These are phyloP conservation scores for Nesospiza acunhae DNA, from an alignment of 2,113 vertebrate species.

Conservation along the genomic window DNA sequence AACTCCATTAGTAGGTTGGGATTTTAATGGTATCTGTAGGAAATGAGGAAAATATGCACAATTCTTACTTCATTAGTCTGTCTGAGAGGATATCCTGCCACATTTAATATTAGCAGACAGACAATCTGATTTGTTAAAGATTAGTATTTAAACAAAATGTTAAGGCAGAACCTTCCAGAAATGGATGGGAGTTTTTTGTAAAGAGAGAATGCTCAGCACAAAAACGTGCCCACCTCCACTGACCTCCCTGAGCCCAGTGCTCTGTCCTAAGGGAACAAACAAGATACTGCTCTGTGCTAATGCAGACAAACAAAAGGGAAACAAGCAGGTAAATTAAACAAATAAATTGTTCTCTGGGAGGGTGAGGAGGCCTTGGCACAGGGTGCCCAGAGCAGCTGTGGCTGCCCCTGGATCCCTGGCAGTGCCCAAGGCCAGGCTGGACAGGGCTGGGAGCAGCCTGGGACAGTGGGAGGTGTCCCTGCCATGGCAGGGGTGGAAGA, in stretches of 20 bases:
- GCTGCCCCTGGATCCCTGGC: not conserved
- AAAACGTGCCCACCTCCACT: not conserved
- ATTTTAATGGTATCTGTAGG: constrained; percentile 71
- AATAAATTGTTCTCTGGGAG: not conserved
- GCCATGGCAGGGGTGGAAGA: not conserved
- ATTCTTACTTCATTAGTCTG: constrained; percentile 73
- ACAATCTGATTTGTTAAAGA: constrained; percentile 51
- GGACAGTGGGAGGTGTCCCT: accelerated
- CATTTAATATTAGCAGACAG: constrained; percentile 42
- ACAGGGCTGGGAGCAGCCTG: not conserved
- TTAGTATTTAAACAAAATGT: constrained; percentile 21
- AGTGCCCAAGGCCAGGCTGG: not conserved
- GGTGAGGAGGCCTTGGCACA: not conserved
- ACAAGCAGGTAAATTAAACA: not conserved
- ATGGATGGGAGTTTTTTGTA: not conserved
- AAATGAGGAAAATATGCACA: constrained; percentile 73
- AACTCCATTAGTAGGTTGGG: constrained; percentile 72
- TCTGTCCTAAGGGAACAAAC: not conserved
- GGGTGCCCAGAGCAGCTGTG: not conserved
- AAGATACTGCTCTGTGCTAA: not conserved
- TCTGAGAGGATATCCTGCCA: constrained; percentile 64
- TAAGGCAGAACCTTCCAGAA: not conserved
- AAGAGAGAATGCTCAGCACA: not conserved
- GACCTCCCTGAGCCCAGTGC: not conserved
- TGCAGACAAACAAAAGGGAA: not conserved